phyloP scores from a whole-genome alignment of 1,140 invertebrate species.

The Amphibalanus amphitrite region DNA sequence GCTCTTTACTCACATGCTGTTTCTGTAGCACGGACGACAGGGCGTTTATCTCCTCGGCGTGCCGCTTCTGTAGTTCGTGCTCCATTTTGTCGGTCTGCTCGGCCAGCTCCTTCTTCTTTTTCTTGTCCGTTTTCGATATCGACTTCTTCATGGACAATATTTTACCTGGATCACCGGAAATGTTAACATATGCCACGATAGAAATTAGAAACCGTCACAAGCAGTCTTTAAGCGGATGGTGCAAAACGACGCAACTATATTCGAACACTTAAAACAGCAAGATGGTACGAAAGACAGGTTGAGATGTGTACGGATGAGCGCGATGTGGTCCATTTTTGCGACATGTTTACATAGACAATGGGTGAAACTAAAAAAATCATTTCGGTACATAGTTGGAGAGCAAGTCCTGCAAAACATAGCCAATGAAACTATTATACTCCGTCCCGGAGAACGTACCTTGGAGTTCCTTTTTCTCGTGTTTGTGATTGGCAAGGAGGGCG shows the following conservation, averaged over 20 bases:
- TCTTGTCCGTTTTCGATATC: no score
- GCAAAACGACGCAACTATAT: neutral
- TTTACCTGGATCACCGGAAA: no score
- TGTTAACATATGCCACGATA: neutral
- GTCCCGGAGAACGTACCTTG: no score
- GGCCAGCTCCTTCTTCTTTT: no score
- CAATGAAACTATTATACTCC: no score
- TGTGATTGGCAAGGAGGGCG: neutral
- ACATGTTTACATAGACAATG: neutral
- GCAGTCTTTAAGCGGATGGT: neutral
- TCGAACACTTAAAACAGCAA: neutral
- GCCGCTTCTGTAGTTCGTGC: no score
- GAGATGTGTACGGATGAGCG: neutral
- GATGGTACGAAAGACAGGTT: neutral
- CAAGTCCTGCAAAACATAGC: no score
- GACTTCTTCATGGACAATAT: no score
- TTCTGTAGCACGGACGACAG: no score
- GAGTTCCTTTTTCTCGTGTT: neutral
- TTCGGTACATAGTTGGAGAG: neutral
- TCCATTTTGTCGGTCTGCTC: no score
- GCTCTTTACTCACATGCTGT: conserved; percentile 8
- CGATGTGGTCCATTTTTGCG: neutral
- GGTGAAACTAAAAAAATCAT: neutral
- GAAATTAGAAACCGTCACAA: neutral
- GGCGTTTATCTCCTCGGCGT: no score